phyloP scores from a whole-genome alignment of 2,888 invertebrate genomes.

The Adela reaumurella region DNA sequence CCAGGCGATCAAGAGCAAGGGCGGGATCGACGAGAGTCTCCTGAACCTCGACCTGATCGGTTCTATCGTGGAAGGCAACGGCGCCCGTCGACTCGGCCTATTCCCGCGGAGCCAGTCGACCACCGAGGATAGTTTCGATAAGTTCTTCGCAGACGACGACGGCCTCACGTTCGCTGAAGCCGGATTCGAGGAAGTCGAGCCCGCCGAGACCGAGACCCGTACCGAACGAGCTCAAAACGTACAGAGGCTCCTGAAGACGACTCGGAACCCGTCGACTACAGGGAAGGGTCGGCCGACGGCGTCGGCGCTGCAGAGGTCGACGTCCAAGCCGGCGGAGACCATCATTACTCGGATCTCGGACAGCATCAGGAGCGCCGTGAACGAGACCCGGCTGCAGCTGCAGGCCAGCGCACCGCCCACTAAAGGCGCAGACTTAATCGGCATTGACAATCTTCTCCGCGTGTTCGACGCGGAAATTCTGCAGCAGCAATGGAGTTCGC shows the following conservation, averaged over 20 bases:
- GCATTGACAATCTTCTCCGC: slow-evolving; percentile 52
- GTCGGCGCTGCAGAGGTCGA: slow-evolving; percentile 21
- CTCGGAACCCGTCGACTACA: too few relatives aligned
- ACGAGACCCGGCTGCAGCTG: slow-evolving; percentile 28
- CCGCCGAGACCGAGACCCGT: slow-evolving; percentile 22
- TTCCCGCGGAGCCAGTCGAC: slow-evolving; percentile 19
- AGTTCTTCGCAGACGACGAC: slow-evolving; percentile 36
- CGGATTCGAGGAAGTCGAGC: slow-evolving; percentile 22
- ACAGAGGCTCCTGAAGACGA: slow-evolving; percentile 41
- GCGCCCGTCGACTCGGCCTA: slow-evolving; percentile 10
- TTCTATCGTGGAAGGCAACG: too few relatives aligned
- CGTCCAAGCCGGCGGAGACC: slow-evolving; percentile 28
- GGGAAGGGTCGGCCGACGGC: background rate
- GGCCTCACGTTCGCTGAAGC: slow-evolving; percentile 36
- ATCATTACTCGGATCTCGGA: slow-evolving; percentile 27
- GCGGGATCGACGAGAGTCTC: slow-evolving; percentile 32
- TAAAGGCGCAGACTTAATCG: slow-evolving; percentile 12
- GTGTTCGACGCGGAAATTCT: slow-evolving; percentile 55
- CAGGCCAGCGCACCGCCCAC: slow-evolving; percentile 9
- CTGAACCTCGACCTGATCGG: slow-evolving; percentile 33
- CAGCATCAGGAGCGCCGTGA: slow-evolving; percentile 31
- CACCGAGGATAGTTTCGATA: slow-evolving; percentile 29
- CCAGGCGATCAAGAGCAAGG: slow-evolving; percentile 43
- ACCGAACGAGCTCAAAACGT: slow-evolving; percentile 46
- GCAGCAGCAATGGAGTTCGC: slow-evolving; percentile 52